Percentiles rank a stretch among this genome's conserved stretches.
Conservation (phyloP, 2,888 invertebrate species). For the Rugalucina vietnamica region DNA sequence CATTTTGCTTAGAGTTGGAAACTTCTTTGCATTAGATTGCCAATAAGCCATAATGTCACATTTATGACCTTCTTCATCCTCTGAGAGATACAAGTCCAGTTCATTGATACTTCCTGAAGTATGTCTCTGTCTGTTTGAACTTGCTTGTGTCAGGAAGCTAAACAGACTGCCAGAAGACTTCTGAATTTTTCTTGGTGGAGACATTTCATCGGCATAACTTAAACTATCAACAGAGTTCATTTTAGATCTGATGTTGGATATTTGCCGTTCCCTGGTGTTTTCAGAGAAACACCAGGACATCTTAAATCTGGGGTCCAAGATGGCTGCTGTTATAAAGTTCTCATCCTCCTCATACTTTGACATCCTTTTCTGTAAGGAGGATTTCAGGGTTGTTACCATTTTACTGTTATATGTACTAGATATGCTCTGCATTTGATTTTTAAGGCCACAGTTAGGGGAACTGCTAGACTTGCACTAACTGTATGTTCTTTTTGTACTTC, state of each 20-base stretch:
- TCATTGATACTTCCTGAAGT: constrained; percentile 14
- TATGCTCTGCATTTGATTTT: constrained; percentile 16
- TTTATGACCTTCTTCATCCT: constrained; percentile 24
- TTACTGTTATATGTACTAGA: constrained; percentile 28
- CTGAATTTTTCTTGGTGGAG: constrained; percentile 14
- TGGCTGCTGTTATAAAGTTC: too few species aligned
- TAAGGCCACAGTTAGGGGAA: constrained; percentile 27
- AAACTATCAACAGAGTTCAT: neutral
- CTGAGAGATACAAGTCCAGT: neutral
- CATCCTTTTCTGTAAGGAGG: neutral
- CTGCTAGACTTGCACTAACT: constrained; percentile 13
- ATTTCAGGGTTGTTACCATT: constrained; percentile 23
- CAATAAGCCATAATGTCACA: too few species aligned
- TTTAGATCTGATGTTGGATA: neutral
- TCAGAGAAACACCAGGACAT: constrained; percentile 23
- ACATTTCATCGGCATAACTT: neutral
- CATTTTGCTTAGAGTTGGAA: constrained; percentile 10
- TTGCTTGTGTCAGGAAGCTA: constrained; percentile 25
- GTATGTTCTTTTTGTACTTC: neutral
- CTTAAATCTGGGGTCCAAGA: constrained; percentile 39
- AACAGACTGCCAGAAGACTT: constrained; percentile 27
- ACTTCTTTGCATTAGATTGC: too few species aligned
- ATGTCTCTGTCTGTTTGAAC: neutral
- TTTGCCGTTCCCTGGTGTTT: neutral
- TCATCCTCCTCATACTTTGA: neutral